Percentiles rank a stretch among this genome's conserved stretches.
Evolutionary conservation across 2,113 vertebrate species (phyloP).

Genomic region (Bufo gargarizans): DNA sequence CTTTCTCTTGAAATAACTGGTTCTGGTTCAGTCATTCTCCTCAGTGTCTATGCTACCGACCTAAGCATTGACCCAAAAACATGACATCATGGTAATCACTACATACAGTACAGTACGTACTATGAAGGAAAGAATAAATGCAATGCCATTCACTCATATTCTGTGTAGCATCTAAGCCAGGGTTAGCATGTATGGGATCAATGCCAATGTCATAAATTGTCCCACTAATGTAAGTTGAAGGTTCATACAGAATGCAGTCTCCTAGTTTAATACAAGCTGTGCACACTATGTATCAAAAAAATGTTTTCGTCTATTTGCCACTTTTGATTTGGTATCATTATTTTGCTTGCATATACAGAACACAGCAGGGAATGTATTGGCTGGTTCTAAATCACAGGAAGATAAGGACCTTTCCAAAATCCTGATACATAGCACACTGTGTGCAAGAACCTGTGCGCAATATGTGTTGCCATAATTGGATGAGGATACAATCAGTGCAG

Average conservation of each 20-base stretch:
- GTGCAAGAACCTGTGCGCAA: slow-evolving; percentile 1
- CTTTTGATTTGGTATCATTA: slow-evolving; percentile 22
- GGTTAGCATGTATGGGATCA: neutral
- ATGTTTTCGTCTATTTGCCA: neutral
- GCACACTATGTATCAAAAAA: neutral
- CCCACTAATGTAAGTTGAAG: neutral
- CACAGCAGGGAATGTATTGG: slow-evolving; percentile 21
- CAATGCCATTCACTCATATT: neutral
- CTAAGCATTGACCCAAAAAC: too few relatives aligned
- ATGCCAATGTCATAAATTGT: neutral
- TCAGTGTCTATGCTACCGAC: neutral
- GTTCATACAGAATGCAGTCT: neutral
- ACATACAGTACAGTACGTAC: too few relatives aligned
- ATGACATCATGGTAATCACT: too few relatives aligned
- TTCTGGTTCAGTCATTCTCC: neutral
- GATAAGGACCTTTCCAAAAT: slow-evolving; percentile 19
- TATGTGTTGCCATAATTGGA: slow-evolving; percentile 22
- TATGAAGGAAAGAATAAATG: neutral
- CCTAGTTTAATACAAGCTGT: neutral
- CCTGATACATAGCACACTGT: neutral
- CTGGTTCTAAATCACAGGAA: slow-evolving; percentile 6
- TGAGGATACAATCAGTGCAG: neutral
- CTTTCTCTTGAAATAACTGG: neutral
- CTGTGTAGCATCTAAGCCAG: neutral
- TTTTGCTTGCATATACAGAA: slow-evolving; percentile 9